A percentile compares a stretch with the other conserved stretches of the same genome.
Evolutionary conservation across 2,113 vertebrate genomes (phyloP).

Genomic region (Mirza zaza): DNA sequence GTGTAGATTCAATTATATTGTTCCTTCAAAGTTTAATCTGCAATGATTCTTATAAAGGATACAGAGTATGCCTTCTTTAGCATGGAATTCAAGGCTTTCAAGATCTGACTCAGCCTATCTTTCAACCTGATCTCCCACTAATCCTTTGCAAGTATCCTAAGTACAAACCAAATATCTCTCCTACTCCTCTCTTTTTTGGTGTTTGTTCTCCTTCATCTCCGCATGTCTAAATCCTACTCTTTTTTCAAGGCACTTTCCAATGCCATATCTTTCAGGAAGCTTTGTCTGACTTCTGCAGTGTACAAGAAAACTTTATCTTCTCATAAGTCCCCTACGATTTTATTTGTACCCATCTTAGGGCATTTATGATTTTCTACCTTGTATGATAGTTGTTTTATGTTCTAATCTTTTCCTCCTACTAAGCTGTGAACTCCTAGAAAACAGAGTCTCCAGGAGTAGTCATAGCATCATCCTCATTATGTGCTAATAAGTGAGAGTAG

Average conservation of each 20-base stretch:
- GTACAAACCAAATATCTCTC: not conserved
- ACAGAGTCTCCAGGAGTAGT: not conserved
- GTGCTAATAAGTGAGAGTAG: not conserved
- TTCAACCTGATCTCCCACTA: not conserved
- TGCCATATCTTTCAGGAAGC: not conserved
- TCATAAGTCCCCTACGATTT: not conserved
- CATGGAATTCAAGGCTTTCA: not conserved
- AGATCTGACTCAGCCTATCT: not conserved
- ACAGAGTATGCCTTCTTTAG: not conserved
- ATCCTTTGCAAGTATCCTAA: not conserved
- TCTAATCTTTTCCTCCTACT: not conserved
- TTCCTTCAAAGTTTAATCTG: not conserved
- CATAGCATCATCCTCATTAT: not conserved
- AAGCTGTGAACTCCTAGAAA: not conserved
- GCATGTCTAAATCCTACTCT: not conserved
- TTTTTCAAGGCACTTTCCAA: not conserved
- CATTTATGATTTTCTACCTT: not conserved
- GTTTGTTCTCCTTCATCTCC: not conserved
- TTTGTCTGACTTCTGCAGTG: not conserved
- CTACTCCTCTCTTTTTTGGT: not conserved
- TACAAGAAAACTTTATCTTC: not conserved
- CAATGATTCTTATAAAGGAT: not conserved
- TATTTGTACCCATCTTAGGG: not conserved
- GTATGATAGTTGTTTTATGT: not conserved
- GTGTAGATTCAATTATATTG: not conserved